Conservation (phyloP, 2,797 vertebrate species). For the Glossophaga mutica region DNA sequence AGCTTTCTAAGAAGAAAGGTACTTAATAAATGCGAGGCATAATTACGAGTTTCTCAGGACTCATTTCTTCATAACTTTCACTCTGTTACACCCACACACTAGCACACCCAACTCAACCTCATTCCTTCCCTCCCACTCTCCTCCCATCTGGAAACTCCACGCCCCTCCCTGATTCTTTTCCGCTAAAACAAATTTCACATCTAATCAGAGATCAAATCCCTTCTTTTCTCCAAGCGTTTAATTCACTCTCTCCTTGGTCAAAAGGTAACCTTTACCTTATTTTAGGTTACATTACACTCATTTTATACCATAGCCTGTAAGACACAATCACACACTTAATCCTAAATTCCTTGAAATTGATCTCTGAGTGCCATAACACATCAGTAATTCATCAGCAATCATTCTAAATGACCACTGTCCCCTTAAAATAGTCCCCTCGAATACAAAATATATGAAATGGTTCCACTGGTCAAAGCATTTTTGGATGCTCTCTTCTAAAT, state of each 20-base stretch:
- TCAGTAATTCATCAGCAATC: not conserved
- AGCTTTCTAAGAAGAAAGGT: constrained; percentile 37
- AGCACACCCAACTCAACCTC: not conserved
- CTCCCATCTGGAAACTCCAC: not conserved
- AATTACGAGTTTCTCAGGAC: not conserved
- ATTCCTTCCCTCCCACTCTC: not conserved
- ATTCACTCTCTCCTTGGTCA: not conserved
- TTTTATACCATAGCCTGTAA: not conserved
- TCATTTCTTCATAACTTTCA: not conserved
- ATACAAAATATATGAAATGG: not conserved
- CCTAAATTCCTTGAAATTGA: not conserved
- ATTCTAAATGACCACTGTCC: not conserved
- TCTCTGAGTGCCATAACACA: not conserved
- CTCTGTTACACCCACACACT: not conserved
- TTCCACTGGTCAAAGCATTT: not conserved
- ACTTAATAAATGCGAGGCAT: constrained; percentile 24
- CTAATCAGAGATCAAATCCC: not conserved
- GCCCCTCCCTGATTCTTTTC: not conserved
- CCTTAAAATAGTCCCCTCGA: not conserved
- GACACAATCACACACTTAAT: not conserved
- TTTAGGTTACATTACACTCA: not conserved
- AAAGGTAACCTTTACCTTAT: not conserved
- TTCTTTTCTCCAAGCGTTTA: not conserved
- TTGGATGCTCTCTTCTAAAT: not conserved
- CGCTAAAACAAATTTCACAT: not conserved